Base-by-base conservation (phyloP, 1,140 invertebrate species). In the Lasaia peninsularis region DNA sequence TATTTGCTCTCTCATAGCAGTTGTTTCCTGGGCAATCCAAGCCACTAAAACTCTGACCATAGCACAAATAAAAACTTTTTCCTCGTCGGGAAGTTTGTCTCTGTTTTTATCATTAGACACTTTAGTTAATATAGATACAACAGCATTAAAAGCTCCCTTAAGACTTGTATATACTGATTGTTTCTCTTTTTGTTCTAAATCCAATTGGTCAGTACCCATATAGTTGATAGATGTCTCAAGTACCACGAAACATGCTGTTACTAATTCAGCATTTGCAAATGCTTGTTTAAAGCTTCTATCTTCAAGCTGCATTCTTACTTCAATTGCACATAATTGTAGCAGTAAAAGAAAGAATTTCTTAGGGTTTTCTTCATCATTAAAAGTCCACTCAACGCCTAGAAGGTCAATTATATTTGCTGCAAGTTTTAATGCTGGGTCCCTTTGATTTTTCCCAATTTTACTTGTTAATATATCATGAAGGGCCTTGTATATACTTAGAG, bases 221-320 rank as follows among this genome's bases (percentile, higher is more conserved):
- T 94, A 96, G 49, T 93, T 92, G 7, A 98, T 92, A 32, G 94
- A 94, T 28, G 93, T 86, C 80, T 98, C 97, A 32, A 98, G 85
- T 32, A 97, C 93, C 48, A 93, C 90, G 67, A 97, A 98, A 74
- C 96, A 98, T 35, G 95, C 91, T 16, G 93, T 94, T 1, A 98
- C 90, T 12, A 98, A 88, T 51, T 96, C 93, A 20, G 92, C 92
- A 86, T 95, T 93, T 24, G 91, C 85, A 71, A 94, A 92, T 6
- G 96, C 93, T 78, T 94, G 91, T 78, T 96, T 95, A 60, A 97
- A 90, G 71, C 92, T 93, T 67, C 94, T 94, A 61, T 96, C 95
- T 77, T 98, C 97, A 37, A 98, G 84, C 70, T 96, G 94, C 96
- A 98, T 98, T 69, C 96, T 92, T 2, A 98, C 93, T 91, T 98